A percentile compares a stretch with the other conserved stretches of the same genome.
Conservation (phyloP, 1,140 invertebrate genomes). For the Apis florea region DNA sequence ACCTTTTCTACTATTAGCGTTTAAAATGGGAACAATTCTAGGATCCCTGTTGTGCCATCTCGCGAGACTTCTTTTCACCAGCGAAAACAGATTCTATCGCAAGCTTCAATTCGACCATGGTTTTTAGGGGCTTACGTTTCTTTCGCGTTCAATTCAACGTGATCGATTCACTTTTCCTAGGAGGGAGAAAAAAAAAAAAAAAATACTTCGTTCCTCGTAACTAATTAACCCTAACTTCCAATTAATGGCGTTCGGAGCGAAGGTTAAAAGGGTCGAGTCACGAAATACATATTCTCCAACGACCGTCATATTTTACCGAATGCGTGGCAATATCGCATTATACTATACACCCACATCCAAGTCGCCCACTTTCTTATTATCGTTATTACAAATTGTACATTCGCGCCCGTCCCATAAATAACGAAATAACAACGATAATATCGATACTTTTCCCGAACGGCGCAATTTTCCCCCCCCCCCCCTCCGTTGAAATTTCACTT, state of each 20-base stretch:
- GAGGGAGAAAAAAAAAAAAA: no score
- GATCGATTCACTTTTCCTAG: no score
- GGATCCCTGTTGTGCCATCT: no score
- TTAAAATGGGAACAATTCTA: no score
- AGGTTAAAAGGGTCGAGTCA: slow-evolving; percentile 2
- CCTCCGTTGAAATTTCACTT: neutral
- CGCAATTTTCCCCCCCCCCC: neutral
- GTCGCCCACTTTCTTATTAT: neutral
- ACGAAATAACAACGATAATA: neutral
- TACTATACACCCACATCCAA: no score
- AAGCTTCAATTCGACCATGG: no score
- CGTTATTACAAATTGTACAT: neutral
- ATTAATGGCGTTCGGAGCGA: neutral
- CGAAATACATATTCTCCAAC: neutral
- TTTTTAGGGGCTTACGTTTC: neutral
- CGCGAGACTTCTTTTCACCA: no score
- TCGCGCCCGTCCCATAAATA: neutral
- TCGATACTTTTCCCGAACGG: neutral
- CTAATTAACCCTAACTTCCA: neutral
- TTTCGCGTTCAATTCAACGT: no score
- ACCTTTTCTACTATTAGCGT: no score
- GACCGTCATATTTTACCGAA: neutral
- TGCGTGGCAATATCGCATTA: slow-evolving; percentile 12
- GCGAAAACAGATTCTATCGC: no score
- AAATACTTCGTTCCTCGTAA: no score